Evolutionary conservation across 2,113 vertebrate species (phyloP), one percentile per base, ranked within the genome.

Genomic region (Phaethornis superciliosus): DNA sequence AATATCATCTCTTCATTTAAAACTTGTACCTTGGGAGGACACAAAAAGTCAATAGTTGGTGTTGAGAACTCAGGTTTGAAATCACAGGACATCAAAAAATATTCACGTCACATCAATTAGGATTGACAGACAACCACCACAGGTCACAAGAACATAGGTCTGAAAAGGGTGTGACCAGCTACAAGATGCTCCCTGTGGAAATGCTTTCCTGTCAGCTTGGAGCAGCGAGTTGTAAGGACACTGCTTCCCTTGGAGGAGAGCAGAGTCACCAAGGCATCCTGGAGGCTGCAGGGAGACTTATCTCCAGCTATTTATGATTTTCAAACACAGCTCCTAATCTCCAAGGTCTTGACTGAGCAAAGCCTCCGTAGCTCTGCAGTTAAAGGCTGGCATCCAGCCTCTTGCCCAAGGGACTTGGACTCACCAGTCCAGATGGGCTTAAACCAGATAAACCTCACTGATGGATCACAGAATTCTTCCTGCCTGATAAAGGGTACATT

Each of bases 21-120:
- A 92, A 90, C 88, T 93, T 59, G 2, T 60, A 56, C 78, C 49
- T 86, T 94, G 94, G 93, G 54, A 96, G 86, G 65, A 95, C 63
- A 79, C 13, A 60, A 88, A 81, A 76, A 95, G 64, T 89, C 91
- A 96, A 89, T 7, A 19, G 56, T 65, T 95, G 88, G 85, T 2
- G 2, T 72, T 5, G 17, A 94, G 63, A 91, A 94, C 65, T 92
- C 69, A 55, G 56, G 32, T 88, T 89, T 95, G 81, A 96, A 95
- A 91, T 69, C 78, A 94, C 24, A 89, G 75, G 70, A 90, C 77
- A 92, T 51, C 22, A 92, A 67, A 67, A 84, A 37, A 42, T 42
- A 84, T 51, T 83, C 65, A 77, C 59, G 81, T 65, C 47, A 89
- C 82, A 81, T n/a, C 58, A 7, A 44, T 46, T 54, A 74, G 24